Percentiles rank a stretch among this genome's conserved stretches.
phyloP scores from a whole-genome alignment of 2,797 vertebrate genomes.

The Tokudaia tokunoshimensis region DNA sequence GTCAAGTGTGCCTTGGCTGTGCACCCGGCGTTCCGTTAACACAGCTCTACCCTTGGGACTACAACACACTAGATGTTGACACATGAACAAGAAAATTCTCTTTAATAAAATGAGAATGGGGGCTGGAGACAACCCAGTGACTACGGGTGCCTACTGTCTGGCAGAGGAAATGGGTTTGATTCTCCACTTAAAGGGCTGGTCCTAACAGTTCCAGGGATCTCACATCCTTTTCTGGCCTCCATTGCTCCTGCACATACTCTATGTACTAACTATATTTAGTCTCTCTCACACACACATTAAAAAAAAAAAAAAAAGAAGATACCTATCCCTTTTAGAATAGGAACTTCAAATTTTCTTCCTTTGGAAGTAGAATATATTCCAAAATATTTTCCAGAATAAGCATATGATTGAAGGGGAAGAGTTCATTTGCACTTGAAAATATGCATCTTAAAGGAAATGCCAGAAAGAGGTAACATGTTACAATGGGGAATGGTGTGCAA shows the following conservation, averaged over 20 bases:
- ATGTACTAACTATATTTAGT: neutral
- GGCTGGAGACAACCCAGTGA: neutral
- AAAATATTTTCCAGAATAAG: slow-evolving; percentile 51
- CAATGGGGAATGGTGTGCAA: neutral
- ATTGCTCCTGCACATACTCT: neutral
- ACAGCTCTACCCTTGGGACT: neutral
- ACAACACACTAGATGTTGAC: neutral
- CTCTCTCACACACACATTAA: neutral
- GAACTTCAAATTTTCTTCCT: neutral
- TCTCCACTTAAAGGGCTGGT: neutral
- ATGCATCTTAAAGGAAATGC: neutral
- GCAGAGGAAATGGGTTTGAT: neutral
- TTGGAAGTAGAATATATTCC: slow-evolving; percentile 32
- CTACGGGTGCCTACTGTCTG: neutral
- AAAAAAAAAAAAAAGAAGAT: neutral
- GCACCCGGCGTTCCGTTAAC: neutral
- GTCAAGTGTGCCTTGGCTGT: neutral
- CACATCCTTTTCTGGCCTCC: neutral
- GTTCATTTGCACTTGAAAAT: slow-evolving; percentile 12
- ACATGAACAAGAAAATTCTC: slow-evolving; percentile 37
- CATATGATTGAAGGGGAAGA: slow-evolving; percentile 33
- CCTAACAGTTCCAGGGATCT: neutral
- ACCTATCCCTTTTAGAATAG: neutral
- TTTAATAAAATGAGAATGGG: neutral
- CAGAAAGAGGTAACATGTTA: slow-evolving; percentile 13